Base-by-base conservation (phyloP, 2,888 invertebrate species). In the Drosophila anomelani region DNA sequence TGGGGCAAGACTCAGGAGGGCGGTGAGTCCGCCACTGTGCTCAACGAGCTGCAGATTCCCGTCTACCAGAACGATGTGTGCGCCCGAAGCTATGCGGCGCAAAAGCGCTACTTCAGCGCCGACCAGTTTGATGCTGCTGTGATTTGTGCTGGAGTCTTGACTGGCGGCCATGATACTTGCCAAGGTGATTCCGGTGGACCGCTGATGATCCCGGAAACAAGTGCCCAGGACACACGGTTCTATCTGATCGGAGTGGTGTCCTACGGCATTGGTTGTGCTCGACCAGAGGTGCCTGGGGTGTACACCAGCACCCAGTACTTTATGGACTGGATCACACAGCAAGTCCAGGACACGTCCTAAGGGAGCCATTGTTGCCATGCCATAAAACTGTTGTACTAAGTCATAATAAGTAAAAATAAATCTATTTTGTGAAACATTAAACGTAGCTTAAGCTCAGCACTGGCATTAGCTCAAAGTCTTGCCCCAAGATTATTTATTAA, bases 1-100 rank as follows among this genome's bases (percentile, higher is more conserved):
- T 93, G 92, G 93, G 93, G 93, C 29, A 90, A 80, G 73, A 91
- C 92, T 0, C 78, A 83, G 82, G 92, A 92, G 60, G 89, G 88
- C 4, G 97, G 97, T 2, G 94, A 95, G 9, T 93, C 95, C 0
- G 95, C 96, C 10, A 91, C 93, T 0, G 93, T 92, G 4, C 93
- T 97, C 5, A 95, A 95, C 88, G 95, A 96, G 58, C 93, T 95
- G 15, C 95, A 95, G 89, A 91, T 98, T 53, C 96, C 96, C 0
- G 94, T 97, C 0, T 94, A 95, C 1, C 91, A 93, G 17, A 95
- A 95, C 80, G 92, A 93, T 0, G 92, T 92, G 69, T 97, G 97
- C 83, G 92, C 93, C 44, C 82, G 92, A 3, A 78, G 81, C 9
- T 93, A 93, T 67, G 75, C 62, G 13, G 80, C 78, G 5, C 74